A percentile compares a stretch with the other conserved stretches of the same genome.
These are phyloP conservation scores for Castor canadensis DNA, from an alignment of 2,113 vertebrate genomes.

Conservation along the genomic window DNA sequence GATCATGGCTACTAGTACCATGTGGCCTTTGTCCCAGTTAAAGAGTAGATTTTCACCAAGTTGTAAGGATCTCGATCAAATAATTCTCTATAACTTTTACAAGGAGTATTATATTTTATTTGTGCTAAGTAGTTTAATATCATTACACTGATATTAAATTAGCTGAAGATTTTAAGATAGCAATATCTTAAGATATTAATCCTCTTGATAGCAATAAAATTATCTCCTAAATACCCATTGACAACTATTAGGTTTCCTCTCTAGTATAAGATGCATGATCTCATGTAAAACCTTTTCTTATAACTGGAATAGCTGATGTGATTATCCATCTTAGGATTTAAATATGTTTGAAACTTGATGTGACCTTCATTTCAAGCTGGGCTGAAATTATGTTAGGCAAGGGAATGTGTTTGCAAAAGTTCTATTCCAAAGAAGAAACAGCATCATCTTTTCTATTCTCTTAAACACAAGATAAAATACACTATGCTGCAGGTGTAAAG, in stretches of 20 bases:
- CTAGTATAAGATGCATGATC: background rate
- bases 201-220: background rate
- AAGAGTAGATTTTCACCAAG: background rate
- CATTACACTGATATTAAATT: slow-evolving; percentile 18
- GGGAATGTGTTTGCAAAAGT: background rate
- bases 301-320: background rate
- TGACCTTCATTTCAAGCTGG: slow-evolving; percentile 61
- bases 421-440: slow-evolving; percentile 45
- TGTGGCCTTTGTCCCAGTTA: background rate
- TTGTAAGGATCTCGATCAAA: background rate
- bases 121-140: background rate
- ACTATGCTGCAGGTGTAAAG: background rate
- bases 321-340: slow-evolving; percentile 33
- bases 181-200: slow-evolving; percentile 3
- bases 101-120: background rate
- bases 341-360: slow-evolving; percentile 37
- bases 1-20: background rate
- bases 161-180: slow-evolving; percentile 15
- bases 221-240: background rate
- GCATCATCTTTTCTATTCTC: slow-evolving; percentile 46
- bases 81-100: background rate
- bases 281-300: background rate
- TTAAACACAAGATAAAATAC: slow-evolving; percentile 49
- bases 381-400: slow-evolving; percentile 17
- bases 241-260: background rate